Evolutionary conservation across 1,140 invertebrate species (phyloP), one percentile per base, ranked within the genome.

Genomic region (Nilaparvata lugens): DNA sequence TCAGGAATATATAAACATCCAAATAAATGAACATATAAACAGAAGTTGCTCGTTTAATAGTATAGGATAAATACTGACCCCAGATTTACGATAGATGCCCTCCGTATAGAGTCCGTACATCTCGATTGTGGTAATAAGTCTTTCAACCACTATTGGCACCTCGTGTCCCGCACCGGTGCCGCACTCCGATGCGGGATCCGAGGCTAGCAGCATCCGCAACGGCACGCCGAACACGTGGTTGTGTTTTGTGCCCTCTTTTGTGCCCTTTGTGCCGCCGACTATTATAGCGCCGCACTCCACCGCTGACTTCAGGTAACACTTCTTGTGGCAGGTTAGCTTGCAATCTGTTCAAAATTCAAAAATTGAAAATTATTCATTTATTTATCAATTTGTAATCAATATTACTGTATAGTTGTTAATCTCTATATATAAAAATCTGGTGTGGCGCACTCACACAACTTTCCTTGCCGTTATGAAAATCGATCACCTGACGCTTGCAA

Each of bases 241-340:
- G 60, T 11, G 60, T 56, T 14, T 43, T 67, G 43, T 31, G 69
- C 72, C 73, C 74, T 25, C 64, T 64, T 6, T 60, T 58, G 11
- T 59, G 43, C 48, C 57, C 61, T 53, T 51, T 24, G 18, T 28
- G 13, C 28, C 14, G 18, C 59, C 35, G 35, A 45, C 40, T 19
- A 58, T 52, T 24, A 70, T 68, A 56, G 56, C 75, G 55, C 76
- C 71, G 71, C 84, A 86, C 6, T 73, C 69, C 40, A 67, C 65
- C 21, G 67, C 73, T 3, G 80, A 76, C 69, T 89, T 91, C 54
- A 77, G 79, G 67, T 91, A 89, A 74, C 95, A 97, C 72, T 95
- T 97, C 73, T 93, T 95, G 74, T 98, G 95, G 69, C 92, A 93
- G 0, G 91, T 93, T 53, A 96, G 76, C 73, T 93, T 95, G 78